A percentile compares a stretch with the other conserved stretches of the same genome.
Conservation (phyloP, 2,797 vertebrate genomes). For the Lacerta viridis region DNA sequence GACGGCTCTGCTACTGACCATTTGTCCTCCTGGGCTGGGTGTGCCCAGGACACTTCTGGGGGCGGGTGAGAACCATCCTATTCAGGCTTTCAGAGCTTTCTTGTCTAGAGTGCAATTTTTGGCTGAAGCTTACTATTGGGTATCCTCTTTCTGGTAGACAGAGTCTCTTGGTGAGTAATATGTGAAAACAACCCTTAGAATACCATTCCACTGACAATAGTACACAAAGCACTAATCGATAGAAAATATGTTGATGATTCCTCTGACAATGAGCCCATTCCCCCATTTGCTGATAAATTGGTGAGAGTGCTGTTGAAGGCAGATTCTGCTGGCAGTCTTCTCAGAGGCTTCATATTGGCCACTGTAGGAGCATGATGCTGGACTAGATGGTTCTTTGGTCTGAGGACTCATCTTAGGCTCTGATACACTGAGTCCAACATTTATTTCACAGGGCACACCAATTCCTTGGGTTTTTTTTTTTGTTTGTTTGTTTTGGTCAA, state of each 20-base stretch:
- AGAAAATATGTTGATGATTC: not conserved
- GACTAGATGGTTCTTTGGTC: not conserved
- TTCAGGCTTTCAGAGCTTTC: too few relatives aligned
- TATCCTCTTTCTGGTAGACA: not conserved
- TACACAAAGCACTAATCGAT: not conserved
- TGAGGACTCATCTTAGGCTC: too few relatives aligned
- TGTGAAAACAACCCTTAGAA: not conserved
- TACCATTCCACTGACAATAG: not conserved
- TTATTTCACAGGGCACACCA: not conserved
- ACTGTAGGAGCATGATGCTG: too few relatives aligned
- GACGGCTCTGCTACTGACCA: too few relatives aligned
- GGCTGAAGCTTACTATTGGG: not conserved
- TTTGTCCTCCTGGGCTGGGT: too few relatives aligned
- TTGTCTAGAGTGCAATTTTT: not conserved
- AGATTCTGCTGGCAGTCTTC: too few relatives aligned
- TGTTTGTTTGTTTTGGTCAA: not conserved
- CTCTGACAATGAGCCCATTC: not conserved
- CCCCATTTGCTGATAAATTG: too few relatives aligned
- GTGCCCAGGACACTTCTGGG: too few relatives aligned
- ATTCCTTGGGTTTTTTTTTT: not conserved
- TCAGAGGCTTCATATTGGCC: too few relatives aligned
- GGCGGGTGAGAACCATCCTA: too few relatives aligned
- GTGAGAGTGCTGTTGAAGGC: too few relatives aligned
- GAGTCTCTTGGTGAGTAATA: not conserved
- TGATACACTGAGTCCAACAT: not conserved